Base-by-base conservation (phyloP, 2,113 vertebrate species). In the Psammodynastes pulverulentus region DNA sequence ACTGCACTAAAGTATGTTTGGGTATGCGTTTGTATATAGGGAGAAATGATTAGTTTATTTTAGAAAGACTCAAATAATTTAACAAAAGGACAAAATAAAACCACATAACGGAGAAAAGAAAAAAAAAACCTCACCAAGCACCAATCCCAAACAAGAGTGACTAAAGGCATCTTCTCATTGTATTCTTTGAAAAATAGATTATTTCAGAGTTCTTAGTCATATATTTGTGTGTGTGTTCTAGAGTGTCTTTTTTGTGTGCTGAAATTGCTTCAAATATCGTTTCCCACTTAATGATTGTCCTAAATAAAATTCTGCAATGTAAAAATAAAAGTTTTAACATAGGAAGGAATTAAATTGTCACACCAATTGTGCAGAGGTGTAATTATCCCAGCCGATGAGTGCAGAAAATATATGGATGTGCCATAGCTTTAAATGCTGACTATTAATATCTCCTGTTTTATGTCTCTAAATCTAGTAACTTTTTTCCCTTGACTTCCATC, bases 241-340 rank as follows among this genome's bases (percentile, higher is more conserved):
- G 10, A 12, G 26, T 89, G 67, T 84, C 91, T 52, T 89, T 51
- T 5, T 89, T 17, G 19, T 92, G n/a, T 92, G 87, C 87, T 49
- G 17, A 84, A 92, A 84, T 45, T 46, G 24, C 72, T 79, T 39
- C 52, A 53, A 89, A 53, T 9, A 86, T 88, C 21, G 26, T 86
- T 87, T 85, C 9, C 89, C 54, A 29, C 19, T 29, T 58, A 45
- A 19, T 87, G 54, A 89, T 72, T 46, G 29, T 7, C 67, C 49
- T 21, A 84, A 89, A 19, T 84, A 90, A 34, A 89, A 88, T 9
- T 87, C 90, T 29, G 24, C 21, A 91, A 92, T 92, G 93, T 95
- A 94, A 96, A 96, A 96, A 93, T 94, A 96, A 94, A 92, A 87
- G 54, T 85, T 54, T 49, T 56, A 92, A 91, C 90, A 86, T 26